phyloP scores from a whole-genome alignment of 2,888 invertebrate species.

The Diploptera punctata region DNA sequence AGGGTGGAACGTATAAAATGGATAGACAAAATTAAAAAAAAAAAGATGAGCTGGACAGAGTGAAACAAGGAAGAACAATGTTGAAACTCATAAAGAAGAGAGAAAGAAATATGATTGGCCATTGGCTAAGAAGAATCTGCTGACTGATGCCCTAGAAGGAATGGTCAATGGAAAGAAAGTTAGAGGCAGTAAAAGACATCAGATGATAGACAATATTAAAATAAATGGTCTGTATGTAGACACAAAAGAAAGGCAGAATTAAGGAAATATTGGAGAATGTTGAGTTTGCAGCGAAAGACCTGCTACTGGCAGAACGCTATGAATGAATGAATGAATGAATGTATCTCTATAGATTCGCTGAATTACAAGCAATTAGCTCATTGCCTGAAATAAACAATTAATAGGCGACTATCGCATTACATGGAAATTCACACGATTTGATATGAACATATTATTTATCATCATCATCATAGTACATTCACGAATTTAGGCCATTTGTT shows the following conservation, averaged over 20 bases:
- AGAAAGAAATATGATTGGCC: background rate
- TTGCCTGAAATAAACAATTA: too few relatives aligned
- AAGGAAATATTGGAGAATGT: background rate
- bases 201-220: constrained; percentile 7
- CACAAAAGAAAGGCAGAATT: background rate
- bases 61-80: background rate
- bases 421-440: too few relatives aligned
- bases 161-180: background rate
- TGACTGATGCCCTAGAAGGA: background rate
- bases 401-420: too few relatives aligned
- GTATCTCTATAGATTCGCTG: too few relatives aligned
- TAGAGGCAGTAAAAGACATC: background rate
- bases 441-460: too few relatives aligned
- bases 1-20: too few relatives aligned
- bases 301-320: background rate
- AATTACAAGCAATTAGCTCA: too few relatives aligned
- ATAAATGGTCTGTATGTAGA: background rate
- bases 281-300: background rate
- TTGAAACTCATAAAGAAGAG: background rate
- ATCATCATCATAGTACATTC: too few relatives aligned
- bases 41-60: background rate
- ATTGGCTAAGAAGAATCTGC: background rate
- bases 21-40: too few relatives aligned
- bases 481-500: too few relatives aligned
- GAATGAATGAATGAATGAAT: too few relatives aligned